phyloP scores from a whole-genome alignment of 2,797 vertebrate genomes.

The Brachyrhaphis roseni region DNA sequence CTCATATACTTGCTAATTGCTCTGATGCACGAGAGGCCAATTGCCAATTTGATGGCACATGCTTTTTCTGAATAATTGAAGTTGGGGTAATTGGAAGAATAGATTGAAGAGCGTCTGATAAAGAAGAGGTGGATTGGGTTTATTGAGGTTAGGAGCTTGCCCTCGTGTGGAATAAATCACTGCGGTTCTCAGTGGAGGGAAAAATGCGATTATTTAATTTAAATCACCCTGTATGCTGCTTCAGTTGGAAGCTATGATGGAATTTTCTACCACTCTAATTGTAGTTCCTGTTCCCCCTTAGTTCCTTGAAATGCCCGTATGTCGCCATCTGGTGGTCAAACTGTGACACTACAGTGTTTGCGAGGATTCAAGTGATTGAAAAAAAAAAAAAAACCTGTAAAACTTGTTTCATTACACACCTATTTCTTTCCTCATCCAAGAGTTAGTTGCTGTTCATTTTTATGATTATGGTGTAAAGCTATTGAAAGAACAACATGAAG shows the following conservation, averaged over 20 bases:
- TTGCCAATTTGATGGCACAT: conserved; percentile 69
- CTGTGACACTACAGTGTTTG: background rate
- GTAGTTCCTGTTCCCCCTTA: no score
- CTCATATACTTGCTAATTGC: conserved; percentile 76
- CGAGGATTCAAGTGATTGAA: background rate
- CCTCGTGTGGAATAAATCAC: conserved; percentile 30
- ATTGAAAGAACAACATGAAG: background rate
- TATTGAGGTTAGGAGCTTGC: conserved; percentile 45
- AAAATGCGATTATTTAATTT: background rate
- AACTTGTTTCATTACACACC: background rate
- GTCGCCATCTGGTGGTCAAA: conserved; percentile 49
- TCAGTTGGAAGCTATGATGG: background rate
- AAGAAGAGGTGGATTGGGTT: conserved; percentile 7
- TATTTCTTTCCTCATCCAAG: background rate
- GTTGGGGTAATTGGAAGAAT: conserved; percentile 64
- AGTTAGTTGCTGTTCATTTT: background rate
- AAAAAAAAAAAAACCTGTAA: background rate
- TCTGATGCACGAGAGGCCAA: conserved; percentile 75
- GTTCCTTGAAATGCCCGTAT: background rate
- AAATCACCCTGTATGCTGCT: background rate
- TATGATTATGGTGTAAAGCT: background rate
- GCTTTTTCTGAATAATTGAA: conserved; percentile 64
- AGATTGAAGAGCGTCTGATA: conserved; percentile 50
- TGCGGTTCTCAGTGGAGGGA: background rate
- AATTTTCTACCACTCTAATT: background rate